phyloP scores from a whole-genome alignment of 1,140 invertebrate species.

The Papilio polytes region DNA sequence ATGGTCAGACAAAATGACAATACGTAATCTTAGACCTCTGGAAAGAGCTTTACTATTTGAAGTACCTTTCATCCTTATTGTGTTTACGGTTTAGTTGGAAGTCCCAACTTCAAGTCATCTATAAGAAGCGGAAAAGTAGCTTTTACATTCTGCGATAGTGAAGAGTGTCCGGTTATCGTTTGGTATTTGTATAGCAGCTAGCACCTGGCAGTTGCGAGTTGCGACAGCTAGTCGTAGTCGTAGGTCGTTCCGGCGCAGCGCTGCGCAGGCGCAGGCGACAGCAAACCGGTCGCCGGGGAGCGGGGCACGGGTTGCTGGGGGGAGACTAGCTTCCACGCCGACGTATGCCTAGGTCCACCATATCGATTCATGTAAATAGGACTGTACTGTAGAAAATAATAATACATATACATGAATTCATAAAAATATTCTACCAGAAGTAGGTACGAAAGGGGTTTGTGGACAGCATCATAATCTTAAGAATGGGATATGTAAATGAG shows the following conservation, averaged over 20 bases:
- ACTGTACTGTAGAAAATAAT: not conserved
- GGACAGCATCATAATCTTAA: not conserved
- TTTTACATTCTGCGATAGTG: slow-evolving; percentile 11
- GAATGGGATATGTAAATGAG: not conserved
- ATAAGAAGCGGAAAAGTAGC: not conserved
- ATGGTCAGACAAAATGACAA: not conserved
- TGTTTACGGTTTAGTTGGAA: not conserved
- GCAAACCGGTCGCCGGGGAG: slow-evolving; percentile 54
- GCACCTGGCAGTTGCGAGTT: slow-evolving; percentile 68
- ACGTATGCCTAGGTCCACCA: slow-evolving; percentile 1
- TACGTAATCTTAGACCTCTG: not conserved
- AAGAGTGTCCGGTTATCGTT: slow-evolving; percentile 48
- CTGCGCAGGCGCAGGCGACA: slow-evolving; percentile 49
- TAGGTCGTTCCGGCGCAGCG: slow-evolving; percentile 49
- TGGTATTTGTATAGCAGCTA: slow-evolving; percentile 66
- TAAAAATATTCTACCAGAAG: not conserved
- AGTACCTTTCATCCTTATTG: not conserved
- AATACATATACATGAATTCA: not conserved
- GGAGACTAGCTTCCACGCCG: slow-evolving; percentile 8
- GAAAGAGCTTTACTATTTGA: not conserved
- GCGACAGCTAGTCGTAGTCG: slow-evolving; percentile 51
- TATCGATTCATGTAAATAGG: not conserved
- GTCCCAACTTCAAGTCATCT: too few relatives aligned
- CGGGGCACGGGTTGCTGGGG: slow-evolving; percentile 43
- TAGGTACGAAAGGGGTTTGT: not conserved